Evolutionary conservation across 2,888 invertebrate species (phyloP), one percentile per base, ranked within the genome.

Genomic region (Tenthredo scrophulariae): DNA sequence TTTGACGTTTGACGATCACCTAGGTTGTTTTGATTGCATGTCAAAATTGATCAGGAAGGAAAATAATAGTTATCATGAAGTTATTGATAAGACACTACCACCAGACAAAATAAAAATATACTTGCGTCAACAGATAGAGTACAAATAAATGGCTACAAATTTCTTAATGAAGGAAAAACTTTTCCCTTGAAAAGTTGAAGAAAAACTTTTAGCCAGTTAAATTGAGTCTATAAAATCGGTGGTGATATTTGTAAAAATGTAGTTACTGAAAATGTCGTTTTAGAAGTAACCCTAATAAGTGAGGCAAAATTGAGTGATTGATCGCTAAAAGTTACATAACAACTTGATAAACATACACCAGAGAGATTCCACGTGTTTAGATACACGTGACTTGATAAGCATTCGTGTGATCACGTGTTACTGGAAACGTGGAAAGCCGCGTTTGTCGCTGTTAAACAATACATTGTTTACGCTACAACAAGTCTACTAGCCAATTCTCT

Each of bases 21-120:
- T 29, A 54, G 15, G 29, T 29, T 33, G 50, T 50, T 18, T 50
- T 54, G 4, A 33, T 54, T 54, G 77, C 29, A 15, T n/a, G 15
- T 77, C 7, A n/a, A 15, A 29, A 50, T 29, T 54, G 33, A 54
- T 54, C 15, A 33, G 7, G n/a, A 54, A 13, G 29, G 6, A 54
- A 77, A 77, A 77, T 26, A 26, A 70, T 18, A 74, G 72, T 74
- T 33, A 18, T 67, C 6, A 67, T 67, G 33, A 74, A 46, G 13
- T 22, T 6, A 72, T 18, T 22, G 9, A 26, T 22, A 18, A 37
- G n/a, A 72, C 9, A 40, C 29, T n/a, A 74, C 43, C 22, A 74
- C 43, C 10, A 74, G 29, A 22, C 40, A 72, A 74, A 74, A 46
- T 0, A 22, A 43, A 18, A 18, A 74, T 22, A 22, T 26, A 40